Percentiles rank a stretch among this genome's conserved stretches.
Evolutionary conservation across 2,888 invertebrate species (phyloP).

Genomic region (Papilio elwesi): DNA sequence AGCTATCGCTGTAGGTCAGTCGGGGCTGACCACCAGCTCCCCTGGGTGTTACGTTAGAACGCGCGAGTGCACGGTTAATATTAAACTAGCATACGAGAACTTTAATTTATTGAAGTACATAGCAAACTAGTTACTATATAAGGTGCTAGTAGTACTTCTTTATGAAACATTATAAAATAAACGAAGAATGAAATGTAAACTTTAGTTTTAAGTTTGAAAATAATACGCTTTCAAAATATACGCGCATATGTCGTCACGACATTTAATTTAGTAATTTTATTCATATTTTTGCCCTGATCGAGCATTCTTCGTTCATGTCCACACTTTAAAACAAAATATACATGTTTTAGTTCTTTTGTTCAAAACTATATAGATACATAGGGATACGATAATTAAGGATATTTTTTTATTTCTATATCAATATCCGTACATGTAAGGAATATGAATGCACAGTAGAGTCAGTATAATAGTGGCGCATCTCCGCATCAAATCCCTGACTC

Average conservation of each 20-base stretch:
- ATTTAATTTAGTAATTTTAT: too few species aligned
- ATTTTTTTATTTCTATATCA: too few species aligned
- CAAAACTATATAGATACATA: too few species aligned
- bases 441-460: slow-evolving; percentile 22
- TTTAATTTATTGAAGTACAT: slow-evolving; percentile 30
- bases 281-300: too few species aligned
- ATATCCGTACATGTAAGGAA: neutral
- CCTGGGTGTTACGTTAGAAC: slow-evolving; percentile 27
- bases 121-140: slow-evolving; percentile 17
- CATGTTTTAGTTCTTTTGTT: too few species aligned
- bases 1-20: slow-evolving; percentile 37
- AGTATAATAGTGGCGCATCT: slow-evolving; percentile 67
- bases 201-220: neutral
- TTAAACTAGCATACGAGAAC: slow-evolving; percentile 22
- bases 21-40: slow-evolving; percentile 28
- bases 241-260: neutral
- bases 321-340: too few species aligned
- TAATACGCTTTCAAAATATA: neutral
- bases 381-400: too few species aligned
- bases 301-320: too few species aligned
- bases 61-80: slow-evolving; percentile 35
- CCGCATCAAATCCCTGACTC: slow-evolving; percentile 70
- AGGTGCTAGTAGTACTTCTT: neutral
- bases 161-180: neutral
- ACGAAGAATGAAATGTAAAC: neutral